A percentile compares a stretch with the other conserved stretches of the same genome.
These are phyloP conservation scores for Syrmaticus mikado DNA, from an alignment of 2,113 vertebrate genomes.

Conservation along the genomic window DNA sequence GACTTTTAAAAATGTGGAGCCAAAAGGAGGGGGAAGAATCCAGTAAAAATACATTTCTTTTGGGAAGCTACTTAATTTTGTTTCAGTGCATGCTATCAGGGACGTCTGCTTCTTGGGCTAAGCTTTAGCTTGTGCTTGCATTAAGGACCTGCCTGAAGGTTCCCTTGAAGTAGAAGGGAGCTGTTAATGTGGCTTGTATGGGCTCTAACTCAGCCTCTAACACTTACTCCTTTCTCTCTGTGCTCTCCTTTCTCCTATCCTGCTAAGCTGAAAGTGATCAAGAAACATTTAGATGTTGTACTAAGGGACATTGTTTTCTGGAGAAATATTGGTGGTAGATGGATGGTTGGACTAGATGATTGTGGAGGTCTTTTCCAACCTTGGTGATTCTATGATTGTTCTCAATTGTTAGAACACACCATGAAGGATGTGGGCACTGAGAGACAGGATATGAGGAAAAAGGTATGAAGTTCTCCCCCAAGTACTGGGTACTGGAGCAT, in stretches of 20 bases:
- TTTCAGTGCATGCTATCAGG: constrained; percentile 56
- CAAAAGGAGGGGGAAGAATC: constrained; percentile 57
- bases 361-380: no score
- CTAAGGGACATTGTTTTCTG: no score
- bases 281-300: no score
- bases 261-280: not conserved
- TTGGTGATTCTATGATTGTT: no score
- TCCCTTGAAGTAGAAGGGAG: not conserved
- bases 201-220: not conserved
- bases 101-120: constrained; percentile 5
- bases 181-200: not conserved
- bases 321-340: no score
- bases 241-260: constrained; percentile 2
- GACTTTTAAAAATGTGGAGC: constrained; percentile 38
- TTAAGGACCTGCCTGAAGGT: not conserved
- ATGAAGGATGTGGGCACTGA: not conserved
- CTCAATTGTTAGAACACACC: not conserved
- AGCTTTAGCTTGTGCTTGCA: constrained; percentile 16
- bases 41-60: constrained; percentile 74
- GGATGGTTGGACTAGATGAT: no score
- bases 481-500: not conserved
- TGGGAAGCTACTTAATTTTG: constrained; percentile 45
- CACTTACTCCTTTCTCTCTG: not conserved
- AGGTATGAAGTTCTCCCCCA: not conserved
- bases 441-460: not conserved